Percentiles rank a stretch among this genome's conserved stretches.
These are phyloP conservation scores for Monopis laevigella DNA, from an alignment of 2,888 invertebrate genomes.

Conservation along the genomic window DNA sequence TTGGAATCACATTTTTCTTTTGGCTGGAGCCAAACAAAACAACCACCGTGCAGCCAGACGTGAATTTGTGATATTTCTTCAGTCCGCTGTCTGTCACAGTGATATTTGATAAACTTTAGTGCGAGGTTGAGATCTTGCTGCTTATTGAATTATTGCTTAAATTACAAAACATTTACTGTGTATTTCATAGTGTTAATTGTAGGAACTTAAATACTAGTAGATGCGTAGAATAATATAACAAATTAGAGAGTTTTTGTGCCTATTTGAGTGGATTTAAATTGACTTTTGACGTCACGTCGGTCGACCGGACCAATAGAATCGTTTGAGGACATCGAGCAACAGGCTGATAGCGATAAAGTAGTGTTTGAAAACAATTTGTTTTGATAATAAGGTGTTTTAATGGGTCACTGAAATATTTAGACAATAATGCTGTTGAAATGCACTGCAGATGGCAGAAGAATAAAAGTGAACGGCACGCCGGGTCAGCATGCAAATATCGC, in stretches of 20 bases:
- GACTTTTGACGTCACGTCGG: slow-evolving; percentile 56
- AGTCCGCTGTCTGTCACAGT: too few species aligned
- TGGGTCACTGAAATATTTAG: slow-evolving; percentile 24
- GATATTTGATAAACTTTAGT: too few species aligned
- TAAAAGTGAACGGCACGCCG: slow-evolving; percentile 56
- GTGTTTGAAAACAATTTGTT: slow-evolving; percentile 29
- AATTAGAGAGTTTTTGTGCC: slow-evolving; percentile 21
- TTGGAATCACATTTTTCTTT: too few species aligned
- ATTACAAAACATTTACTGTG: too few species aligned
- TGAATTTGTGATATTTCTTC: too few species aligned
- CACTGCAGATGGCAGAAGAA: slow-evolving; percentile 58
- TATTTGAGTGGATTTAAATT: slow-evolving; percentile 47
- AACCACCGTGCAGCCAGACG: too few species aligned
- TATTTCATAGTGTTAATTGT: too few species aligned
- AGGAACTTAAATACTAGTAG: too few species aligned
- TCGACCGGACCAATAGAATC: slow-evolving; percentile 51
- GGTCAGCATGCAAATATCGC: slow-evolving; percentile 45
- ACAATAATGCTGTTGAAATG: slow-evolving; percentile 61
- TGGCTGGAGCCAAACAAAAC: too few species aligned
- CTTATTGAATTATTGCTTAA: too few species aligned
- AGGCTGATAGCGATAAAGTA: slow-evolving; percentile 19
- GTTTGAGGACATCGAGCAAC: slow-evolving; percentile 29
- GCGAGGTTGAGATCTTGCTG: too few species aligned
- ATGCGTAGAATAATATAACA: slow-evolving; percentile 1
- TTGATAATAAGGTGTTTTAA: slow-evolving; percentile 35